A percentile compares a stretch with the other conserved stretches of the same genome.
These are phyloP conservation scores for Lordiphosa collinella DNA, from an alignment of 1,140 invertebrate species.

Conservation along the genomic window DNA sequence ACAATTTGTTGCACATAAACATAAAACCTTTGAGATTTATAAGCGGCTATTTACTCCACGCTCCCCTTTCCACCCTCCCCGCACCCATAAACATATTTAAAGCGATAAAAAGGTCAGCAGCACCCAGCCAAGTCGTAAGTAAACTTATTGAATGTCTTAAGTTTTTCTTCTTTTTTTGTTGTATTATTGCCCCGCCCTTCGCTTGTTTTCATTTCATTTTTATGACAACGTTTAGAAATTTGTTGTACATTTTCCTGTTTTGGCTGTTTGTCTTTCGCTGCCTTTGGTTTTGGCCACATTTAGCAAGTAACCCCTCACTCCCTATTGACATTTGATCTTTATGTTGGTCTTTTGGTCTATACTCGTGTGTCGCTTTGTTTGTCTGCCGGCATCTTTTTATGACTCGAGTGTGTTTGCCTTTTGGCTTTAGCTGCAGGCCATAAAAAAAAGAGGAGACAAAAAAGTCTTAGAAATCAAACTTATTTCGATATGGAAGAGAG, in stretches of 20 bases:
- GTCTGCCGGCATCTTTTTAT: conserved; percentile 77
- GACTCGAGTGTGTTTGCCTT: conserved; percentile 76
- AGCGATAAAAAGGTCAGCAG: conserved; percentile 69
- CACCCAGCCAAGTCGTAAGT: conserved; percentile 29
- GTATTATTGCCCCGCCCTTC: conserved; percentile 27
- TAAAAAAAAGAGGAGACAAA: conserved; percentile 47
- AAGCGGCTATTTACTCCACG: conserved; percentile 10
- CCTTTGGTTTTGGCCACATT: conserved; percentile 62
- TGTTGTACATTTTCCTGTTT: conserved; percentile 63
- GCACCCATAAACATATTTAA: conserved; percentile 62
- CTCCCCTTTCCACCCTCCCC: not conserved
- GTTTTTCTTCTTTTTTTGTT: conserved; percentile 33
- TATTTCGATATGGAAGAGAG: conserved; percentile 8
- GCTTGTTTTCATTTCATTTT: conserved; percentile 77
- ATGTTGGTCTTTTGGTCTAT: conserved; percentile 48
- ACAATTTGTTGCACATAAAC: conserved; percentile 57
- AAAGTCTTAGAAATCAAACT: conserved; percentile 61
- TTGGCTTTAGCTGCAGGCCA: conserved; percentile 64
- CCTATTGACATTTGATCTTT: conserved; percentile 76
- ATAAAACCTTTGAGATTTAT: conserved; percentile 60
- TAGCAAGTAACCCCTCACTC: conserved; percentile 23
- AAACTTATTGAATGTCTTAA: conserved; percentile 77
- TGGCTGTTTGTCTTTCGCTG: conserved; percentile 56
- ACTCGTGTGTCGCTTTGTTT: conserved; percentile 68
- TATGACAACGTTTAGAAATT: conserved; percentile 77